Base-by-base conservation (phyloP, 2,888 invertebrate species). In the Erebia palarica region DNA sequence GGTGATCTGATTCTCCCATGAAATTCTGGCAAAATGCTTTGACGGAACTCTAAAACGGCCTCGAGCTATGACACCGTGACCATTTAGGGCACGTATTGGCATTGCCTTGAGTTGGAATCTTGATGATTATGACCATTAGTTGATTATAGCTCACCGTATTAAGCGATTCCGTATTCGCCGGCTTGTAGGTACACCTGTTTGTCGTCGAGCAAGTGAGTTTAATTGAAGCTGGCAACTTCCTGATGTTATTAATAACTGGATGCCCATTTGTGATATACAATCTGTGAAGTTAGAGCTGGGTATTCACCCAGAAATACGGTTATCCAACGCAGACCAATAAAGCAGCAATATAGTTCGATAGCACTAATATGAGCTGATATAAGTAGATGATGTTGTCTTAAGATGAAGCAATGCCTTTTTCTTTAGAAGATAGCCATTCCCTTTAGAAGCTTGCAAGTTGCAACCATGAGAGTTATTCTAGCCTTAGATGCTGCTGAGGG, bases 81-180 rank as follows among this genome's bases (percentile, higher is more conserved):
- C 75, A 70, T 73, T 72, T 75, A 75, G 70, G 72, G 72, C 66
- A 11, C 55, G 60, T 65, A 72, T 67, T 71, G 76, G 27, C 73
- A 71, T 73, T 70, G 72, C 75, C 77, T 77, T 75, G 78, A 73
- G 71, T 67, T 55, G 72, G 75, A 73, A 75, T 73, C 75, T 73
- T 55, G 72, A 68, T 72, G 69, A 73, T 76, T 73, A 76, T 75
- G 70, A 75, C 75, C 75, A 73, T 75, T 75, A 75, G 75, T 69
- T 65, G 73, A 74, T 71, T 51, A 70, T 58, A 63, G 66, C 36
- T 27, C 55, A 16, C 74, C 74, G 65, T 73, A 69, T 72, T 71
- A 68, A 75, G 71, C 65, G 65, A 76, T 76, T 75, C 75, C 72
- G 70, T 75, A 63, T 75, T 59, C 68, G 71, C 36, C 65, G 55